Conservation (phyloP, 2,888 invertebrate species). For the Folsomia candida region DNA sequence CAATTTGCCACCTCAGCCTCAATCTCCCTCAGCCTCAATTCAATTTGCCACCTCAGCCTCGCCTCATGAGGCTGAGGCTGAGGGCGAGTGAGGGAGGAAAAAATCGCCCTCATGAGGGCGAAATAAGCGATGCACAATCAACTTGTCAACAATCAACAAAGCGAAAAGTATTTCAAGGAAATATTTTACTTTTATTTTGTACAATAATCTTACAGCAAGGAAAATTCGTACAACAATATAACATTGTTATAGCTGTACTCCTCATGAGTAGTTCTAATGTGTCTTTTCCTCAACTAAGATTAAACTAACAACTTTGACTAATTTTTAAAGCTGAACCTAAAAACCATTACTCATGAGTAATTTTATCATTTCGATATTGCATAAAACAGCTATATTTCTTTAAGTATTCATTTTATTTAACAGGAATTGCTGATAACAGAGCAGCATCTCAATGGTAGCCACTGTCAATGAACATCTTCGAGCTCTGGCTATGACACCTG, state of each 20-base stretch:
- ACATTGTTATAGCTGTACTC: background rate
- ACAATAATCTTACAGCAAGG: too few relatives aligned
- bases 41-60: background rate
- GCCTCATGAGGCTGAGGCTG: too few relatives aligned
- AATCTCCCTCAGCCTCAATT: background rate
- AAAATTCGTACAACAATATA: too few relatives aligned
- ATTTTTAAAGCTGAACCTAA: background rate
- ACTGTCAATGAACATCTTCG: background rate
- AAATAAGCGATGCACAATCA: too few relatives aligned
- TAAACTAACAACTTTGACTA: too few relatives aligned
- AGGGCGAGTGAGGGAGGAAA: background rate
- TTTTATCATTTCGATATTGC: background rate
- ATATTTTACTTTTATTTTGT: too few relatives aligned
- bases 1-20: background rate
- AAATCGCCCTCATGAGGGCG: background rate
- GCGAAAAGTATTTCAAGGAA: too few relatives aligned
- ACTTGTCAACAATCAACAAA: too few relatives aligned
- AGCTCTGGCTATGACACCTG: background rate
- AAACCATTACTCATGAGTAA: background rate
- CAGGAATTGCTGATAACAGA: background rate
- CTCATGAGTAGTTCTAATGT: background rate
- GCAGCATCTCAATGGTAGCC: background rate
- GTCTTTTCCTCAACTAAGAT: background rate
- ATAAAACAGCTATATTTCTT: too few relatives aligned
- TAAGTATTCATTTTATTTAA: background rate